Evolutionary conservation across 2,888 invertebrate species (phyloP).

Genomic region (Xylota segnis): DNA sequence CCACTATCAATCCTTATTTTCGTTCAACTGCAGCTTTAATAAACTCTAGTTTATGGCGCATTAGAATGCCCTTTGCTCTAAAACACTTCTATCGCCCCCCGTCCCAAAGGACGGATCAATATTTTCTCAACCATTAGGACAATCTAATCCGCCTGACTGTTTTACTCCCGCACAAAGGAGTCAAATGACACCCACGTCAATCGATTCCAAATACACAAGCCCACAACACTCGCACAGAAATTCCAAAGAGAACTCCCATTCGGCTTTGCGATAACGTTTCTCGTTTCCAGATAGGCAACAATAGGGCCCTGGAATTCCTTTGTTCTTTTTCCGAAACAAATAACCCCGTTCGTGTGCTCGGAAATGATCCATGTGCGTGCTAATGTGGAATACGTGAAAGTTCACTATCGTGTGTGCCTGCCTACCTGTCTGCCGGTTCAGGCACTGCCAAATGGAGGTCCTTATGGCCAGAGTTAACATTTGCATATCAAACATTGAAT

Average conservation of each 20-base stretch:
- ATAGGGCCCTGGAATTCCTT: slow-evolving; percentile 17
- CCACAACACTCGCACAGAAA: background rate
- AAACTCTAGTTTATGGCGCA: no score
- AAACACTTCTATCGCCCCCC: background rate
- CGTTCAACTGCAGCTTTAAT: no score
- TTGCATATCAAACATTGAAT: slow-evolving; percentile 60
- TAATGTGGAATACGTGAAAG: slow-evolving; percentile 58
- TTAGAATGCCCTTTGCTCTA: background rate
- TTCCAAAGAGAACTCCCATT: slow-evolving; percentile 3
- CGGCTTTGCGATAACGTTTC: background rate
- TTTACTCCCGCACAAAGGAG: background rate
- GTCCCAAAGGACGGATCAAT: background rate
- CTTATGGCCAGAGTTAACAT: slow-evolving; percentile 46
- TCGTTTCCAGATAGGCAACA: slow-evolving; percentile 10
- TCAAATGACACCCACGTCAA: background rate
- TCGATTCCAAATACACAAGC: slow-evolving; percentile 3
- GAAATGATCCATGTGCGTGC: slow-evolving; percentile 54
- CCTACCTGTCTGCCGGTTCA: background rate
- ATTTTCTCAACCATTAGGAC: background rate
- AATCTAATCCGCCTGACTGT: background rate
- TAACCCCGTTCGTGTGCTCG: slow-evolving; percentile 4
- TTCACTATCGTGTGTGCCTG: slow-evolving; percentile 27
- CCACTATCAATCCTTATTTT: no score
- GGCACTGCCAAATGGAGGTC: slow-evolving; percentile 18
- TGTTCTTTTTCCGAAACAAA: slow-evolving; percentile 18